These are phyloP conservation scores for Geotrypetes seraphini DNA, from an alignment of 2,797 vertebrate species.

Conservation along the genomic window DNA sequence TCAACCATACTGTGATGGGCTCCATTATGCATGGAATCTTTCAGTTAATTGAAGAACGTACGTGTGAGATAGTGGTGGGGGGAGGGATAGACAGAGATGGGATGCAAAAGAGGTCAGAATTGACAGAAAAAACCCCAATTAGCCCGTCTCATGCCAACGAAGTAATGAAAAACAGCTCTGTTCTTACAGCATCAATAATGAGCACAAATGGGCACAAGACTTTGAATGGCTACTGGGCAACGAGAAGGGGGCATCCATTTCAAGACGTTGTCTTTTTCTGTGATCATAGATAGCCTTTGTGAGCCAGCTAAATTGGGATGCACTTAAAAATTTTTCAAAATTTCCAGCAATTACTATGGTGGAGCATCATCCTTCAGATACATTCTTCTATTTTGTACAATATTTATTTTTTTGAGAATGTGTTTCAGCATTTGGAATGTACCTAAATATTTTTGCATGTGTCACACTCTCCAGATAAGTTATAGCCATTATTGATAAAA, in stretches of 20 bases:
- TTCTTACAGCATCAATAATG: slow-evolving; percentile 43
- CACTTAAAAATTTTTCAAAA: slow-evolving; percentile 32
- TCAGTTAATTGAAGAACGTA: too few relatives aligned
- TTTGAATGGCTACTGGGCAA: slow-evolving; percentile 33
- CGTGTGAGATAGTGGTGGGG: too few relatives aligned
- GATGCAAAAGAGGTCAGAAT: slow-evolving; percentile 31
- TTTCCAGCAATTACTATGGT: slow-evolving; percentile 20
- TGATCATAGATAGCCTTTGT: slow-evolving; percentile 40
- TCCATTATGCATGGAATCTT: too few relatives aligned
- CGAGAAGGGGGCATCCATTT: slow-evolving; percentile 37
- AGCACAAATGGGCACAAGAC: slow-evolving; percentile 43
- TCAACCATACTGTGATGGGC: too few relatives aligned
- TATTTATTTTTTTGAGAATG: too few relatives aligned
- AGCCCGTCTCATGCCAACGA: slow-evolving; percentile 35
- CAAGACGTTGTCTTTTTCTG: slow-evolving; percentile 42
- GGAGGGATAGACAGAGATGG: slow-evolving; percentile 12
- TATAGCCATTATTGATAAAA: too few relatives aligned
- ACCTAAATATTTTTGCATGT: too few relatives aligned
- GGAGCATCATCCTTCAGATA: too few relatives aligned
- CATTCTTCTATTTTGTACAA: too few relatives aligned
- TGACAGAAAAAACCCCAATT: slow-evolving; percentile 41
- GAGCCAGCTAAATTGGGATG: slow-evolving; percentile 33
- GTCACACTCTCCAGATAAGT: too few relatives aligned
- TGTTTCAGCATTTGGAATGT: too few relatives aligned
- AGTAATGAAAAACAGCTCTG: slow-evolving; percentile 47